Percentiles rank a stretch among this genome's conserved stretches.
Conservation (phyloP, 1,140 invertebrate species). For the Triops cancriformis region DNA sequence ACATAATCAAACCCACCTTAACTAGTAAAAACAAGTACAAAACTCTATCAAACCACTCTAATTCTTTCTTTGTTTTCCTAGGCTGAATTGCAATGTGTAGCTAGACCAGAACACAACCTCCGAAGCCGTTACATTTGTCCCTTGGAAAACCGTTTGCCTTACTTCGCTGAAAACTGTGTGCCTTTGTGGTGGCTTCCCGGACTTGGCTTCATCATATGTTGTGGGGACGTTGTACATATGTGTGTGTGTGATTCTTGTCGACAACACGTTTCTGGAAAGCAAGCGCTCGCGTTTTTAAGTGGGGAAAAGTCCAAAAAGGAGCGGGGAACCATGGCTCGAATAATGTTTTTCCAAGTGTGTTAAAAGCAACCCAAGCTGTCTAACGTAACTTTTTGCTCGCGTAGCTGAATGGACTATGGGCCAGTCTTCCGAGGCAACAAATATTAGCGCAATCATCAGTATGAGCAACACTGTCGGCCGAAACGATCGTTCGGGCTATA, state of each 20-base stretch:
- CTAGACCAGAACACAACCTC: neutral
- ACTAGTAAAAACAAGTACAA: neutral
- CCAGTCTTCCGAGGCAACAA: conserved; percentile 7
- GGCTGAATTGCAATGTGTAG: neutral
- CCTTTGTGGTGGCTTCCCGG: no score
- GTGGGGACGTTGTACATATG: no score
- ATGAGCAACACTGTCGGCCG: conserved; percentile 28
- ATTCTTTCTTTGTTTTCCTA: neutral
- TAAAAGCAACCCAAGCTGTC: neutral
- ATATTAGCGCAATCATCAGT: conserved; percentile 22
- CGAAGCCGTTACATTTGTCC: no score
- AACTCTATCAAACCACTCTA: neutral
- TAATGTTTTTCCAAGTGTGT: neutral
- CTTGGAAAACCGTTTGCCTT: no score
- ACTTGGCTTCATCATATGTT: no score
- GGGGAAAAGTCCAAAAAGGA: no score
- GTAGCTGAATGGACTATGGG: conserved; percentile 25
- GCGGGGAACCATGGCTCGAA: no score
- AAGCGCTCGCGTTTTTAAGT: no score
- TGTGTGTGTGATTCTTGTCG: no score
- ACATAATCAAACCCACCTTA: neutral
- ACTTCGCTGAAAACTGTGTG: no score
- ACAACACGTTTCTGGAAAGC: no score
- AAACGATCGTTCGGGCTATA: conserved; percentile 55
- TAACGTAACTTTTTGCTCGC: neutral